phyloP scores from a whole-genome alignment of 2,888 invertebrate species.

The Agrotis segetum region DNA sequence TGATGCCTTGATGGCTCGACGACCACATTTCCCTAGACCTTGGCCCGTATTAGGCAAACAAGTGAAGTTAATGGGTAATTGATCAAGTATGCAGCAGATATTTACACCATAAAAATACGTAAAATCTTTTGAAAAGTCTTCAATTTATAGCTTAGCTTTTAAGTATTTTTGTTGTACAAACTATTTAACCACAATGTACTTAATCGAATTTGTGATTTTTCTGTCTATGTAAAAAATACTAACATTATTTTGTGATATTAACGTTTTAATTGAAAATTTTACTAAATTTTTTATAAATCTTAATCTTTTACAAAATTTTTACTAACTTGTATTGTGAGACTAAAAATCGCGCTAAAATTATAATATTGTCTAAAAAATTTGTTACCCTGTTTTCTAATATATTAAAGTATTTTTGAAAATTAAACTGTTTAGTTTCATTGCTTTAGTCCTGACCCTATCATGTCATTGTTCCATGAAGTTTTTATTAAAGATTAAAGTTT shows the following conservation, averaged over 20 bases:
- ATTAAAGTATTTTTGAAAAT: conserved; percentile 80
- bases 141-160: conserved; percentile 52
- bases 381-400: conserved; percentile 72
- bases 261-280: conserved; percentile 46
- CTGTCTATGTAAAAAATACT: conserved; percentile 58
- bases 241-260: conserved; percentile 70
- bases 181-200: conserved; percentile 59
- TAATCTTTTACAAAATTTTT: conserved; percentile 51
- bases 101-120: conserved; percentile 3
- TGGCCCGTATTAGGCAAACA: conserved; percentile 4
- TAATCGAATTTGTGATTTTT: conserved; percentile 60
- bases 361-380: conserved; percentile 59
- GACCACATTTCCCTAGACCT: conserved; percentile 23
- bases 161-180: conserved; percentile 57
- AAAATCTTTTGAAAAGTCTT: conserved; percentile 65
- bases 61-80: conserved; percentile 6
- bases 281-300: conserved; percentile 50
- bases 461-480: conserved; percentile 55
- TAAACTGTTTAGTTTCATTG: conserved; percentile 85
- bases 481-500: conserved; percentile 43
- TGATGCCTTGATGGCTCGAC: conserved; percentile 9
- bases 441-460: conserved; percentile 84
- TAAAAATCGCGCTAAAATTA: conserved; percentile 55
- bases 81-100: neutral
- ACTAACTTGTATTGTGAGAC: conserved; percentile 63